These are phyloP conservation scores for Hesperophylax magnus DNA, from an alignment of 1,140 invertebrate species.

Conservation along the genomic window DNA sequence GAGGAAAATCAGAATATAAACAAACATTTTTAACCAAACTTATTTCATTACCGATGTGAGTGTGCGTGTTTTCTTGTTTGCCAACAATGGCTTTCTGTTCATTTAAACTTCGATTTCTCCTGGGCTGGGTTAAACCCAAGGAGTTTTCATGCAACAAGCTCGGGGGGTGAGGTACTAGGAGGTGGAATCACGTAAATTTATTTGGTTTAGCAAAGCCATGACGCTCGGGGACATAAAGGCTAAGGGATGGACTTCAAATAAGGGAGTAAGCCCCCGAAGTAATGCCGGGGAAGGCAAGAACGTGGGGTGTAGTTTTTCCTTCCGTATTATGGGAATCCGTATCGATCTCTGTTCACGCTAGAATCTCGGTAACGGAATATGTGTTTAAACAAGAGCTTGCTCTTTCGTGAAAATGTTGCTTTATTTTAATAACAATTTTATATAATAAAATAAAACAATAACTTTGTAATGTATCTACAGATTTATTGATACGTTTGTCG, in stretches of 20 bases:
- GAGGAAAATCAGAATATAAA: no score
- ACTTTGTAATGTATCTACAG: no score
- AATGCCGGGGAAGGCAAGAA: background rate
- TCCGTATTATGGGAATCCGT: constrained; percentile 28
- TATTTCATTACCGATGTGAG: no score
- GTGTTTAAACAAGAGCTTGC: background rate
- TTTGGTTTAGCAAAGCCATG: constrained; percentile 41
- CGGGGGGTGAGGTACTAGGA: background rate
- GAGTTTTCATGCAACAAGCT: constrained; percentile 32
- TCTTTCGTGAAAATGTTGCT: no score
- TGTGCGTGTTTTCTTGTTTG: no score
- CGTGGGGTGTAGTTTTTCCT: constrained; percentile 22
- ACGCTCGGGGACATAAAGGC: constrained; percentile 33
- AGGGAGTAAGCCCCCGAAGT: constrained; percentile 34
- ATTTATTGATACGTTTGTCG: no score
- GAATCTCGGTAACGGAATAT: background rate
- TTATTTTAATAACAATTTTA: no score
- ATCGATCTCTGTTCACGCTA: constrained; percentile 7
- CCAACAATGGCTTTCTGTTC: no score
- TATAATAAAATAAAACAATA: no score
- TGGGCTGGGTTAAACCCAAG: background rate
- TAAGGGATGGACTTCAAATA: constrained; percentile 38
- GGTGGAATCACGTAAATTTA: constrained; percentile 36
- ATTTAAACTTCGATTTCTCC: no score
- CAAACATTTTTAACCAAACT: no score